Conservation (phyloP, 1,140 invertebrate genomes). For the Nephotettix cincticeps region DNA sequence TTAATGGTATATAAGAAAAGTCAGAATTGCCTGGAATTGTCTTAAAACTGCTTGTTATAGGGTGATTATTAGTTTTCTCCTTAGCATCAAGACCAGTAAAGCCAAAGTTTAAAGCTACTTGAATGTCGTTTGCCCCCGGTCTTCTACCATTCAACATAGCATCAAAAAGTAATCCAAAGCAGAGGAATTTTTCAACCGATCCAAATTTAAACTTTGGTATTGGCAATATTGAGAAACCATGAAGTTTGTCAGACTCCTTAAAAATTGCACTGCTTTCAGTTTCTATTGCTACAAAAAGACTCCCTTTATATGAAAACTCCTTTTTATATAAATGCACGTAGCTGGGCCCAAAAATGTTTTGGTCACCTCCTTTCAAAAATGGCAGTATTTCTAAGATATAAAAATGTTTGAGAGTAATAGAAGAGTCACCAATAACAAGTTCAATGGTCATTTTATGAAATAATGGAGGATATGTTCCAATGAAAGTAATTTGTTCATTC, state of each 20-base stretch:
- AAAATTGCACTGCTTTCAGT: not conserved
- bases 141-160: not conserved
- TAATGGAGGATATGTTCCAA: not conserved
- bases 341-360: not conserved
- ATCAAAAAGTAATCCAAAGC: not conserved
- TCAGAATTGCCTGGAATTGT: not conserved
- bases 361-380: not conserved
- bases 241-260: not conserved
- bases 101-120: too few species aligned
- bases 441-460: not conserved
- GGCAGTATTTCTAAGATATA: not conserved
- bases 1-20: not conserved
- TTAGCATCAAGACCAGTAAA: too few species aligned
- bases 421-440: not conserved
- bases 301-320: not conserved
- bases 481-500: constrained; percentile 5
- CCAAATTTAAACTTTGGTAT: not conserved
- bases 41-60: too few species aligned
- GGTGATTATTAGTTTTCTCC: too few species aligned
- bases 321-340: not conserved
- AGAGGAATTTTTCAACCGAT: not conserved
- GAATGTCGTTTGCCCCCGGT: too few species aligned
- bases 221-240: not conserved
- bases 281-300: not conserved
- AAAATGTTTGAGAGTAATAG: not conserved